Conservation (phyloP, 2,888 invertebrate species). For the Steinernema scapterisci region DNA sequence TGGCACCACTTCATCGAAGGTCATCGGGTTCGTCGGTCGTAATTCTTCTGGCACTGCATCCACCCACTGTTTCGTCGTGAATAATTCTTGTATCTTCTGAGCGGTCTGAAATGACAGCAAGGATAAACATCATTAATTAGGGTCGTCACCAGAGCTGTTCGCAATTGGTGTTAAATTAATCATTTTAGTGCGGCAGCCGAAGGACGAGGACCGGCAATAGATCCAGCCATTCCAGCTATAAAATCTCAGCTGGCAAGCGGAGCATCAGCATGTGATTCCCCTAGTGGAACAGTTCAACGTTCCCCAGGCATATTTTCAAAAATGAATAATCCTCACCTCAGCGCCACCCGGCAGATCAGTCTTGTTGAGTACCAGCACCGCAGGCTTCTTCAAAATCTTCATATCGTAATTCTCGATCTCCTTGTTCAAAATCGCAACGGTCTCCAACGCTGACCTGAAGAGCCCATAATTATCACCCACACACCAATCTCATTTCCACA, state of each 20-base stretch:
- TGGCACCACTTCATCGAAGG: constrained; percentile 50
- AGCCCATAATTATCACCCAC: background rate
- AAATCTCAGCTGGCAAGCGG: too few species aligned
- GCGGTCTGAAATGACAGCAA: constrained; percentile 38
- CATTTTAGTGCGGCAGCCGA: too few species aligned
- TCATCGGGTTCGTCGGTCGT: constrained; percentile 48
- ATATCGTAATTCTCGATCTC: constrained; percentile 58
- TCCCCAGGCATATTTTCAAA: too few species aligned
- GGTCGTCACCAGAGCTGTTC: too few species aligned
- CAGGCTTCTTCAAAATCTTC: constrained; percentile 51
- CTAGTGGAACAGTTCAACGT: too few species aligned
- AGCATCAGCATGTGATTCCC: too few species aligned
- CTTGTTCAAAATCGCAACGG: constrained; percentile 55
- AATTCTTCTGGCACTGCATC: constrained; percentile 40
- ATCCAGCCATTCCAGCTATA: too few species aligned
- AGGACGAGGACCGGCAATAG: too few species aligned
- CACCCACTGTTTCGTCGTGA: background rate
- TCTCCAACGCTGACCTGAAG: constrained; percentile 56
- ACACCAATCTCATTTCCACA: background rate
- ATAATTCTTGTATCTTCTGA: constrained; percentile 29
- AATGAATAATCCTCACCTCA: constrained; percentile 42
- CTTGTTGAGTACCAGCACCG: constrained; percentile 59
- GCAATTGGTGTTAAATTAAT: too few species aligned
- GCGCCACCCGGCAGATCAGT: constrained; percentile 48
- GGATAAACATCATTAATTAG: background rate